These are phyloP conservation scores for Notechis scutatus DNA, from an alignment of 2,113 vertebrate genomes.

Conservation along the genomic window DNA sequence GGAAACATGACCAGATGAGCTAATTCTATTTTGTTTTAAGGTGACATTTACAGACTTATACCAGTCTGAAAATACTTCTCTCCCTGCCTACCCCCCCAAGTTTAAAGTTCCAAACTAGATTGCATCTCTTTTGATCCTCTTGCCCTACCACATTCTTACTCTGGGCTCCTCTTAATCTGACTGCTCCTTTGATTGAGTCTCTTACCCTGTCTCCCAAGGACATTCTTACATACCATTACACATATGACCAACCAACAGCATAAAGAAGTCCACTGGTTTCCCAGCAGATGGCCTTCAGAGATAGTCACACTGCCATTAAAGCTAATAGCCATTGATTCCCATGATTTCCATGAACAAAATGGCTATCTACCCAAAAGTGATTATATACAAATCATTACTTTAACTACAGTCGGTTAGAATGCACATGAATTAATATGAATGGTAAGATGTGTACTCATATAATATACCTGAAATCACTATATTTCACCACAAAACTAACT, in stretches of 20 bases:
- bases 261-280: neutral
- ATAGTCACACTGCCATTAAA: neutral
- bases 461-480: neutral
- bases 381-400: neutral
- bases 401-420: neutral
- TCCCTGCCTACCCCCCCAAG: neutral
- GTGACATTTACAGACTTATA: neutral
- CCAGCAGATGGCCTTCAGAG: neutral
- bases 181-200: neutral
- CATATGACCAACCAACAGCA: neutral
- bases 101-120: neutral
- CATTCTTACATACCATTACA: neutral
- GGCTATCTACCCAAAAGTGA: neutral
- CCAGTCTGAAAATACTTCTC: neutral
- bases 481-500: slow-evolving; percentile 1
- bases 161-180: neutral
- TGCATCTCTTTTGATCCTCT: neutral
- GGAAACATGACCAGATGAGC: neutral
- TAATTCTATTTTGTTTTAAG: neutral
- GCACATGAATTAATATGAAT: neutral
- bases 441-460: neutral
- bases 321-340: neutral
- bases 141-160: neutral
- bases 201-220: neutral
- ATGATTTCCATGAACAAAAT: neutral